phyloP scores from a whole-genome alignment of 2,797 vertebrate species.

The Anolis apletophallus region DNA sequence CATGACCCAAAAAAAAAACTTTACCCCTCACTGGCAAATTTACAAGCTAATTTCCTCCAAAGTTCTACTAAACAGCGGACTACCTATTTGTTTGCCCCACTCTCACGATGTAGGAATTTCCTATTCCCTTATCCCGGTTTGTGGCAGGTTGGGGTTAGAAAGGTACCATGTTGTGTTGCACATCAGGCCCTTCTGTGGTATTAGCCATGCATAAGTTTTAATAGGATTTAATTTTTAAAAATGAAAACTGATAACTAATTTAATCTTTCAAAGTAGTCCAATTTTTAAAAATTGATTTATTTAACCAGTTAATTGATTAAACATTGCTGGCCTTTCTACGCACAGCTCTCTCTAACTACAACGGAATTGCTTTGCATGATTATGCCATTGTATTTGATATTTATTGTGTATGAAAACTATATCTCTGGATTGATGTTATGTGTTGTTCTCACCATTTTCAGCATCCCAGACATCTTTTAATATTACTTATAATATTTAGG shows the following conservation, averaged over 20 bases:
- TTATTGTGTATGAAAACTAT: no score
- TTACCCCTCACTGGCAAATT: background rate
- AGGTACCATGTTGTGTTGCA: background rate
- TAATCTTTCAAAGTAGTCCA: background rate
- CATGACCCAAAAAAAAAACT: no score
- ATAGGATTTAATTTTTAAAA: background rate
- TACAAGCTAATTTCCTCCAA: background rate
- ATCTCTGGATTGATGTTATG: no score
- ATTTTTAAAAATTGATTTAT: background rate
- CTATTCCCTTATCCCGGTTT: background rate
- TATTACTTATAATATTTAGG: no score
- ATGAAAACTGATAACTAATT: background rate
- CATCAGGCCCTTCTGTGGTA: background rate
- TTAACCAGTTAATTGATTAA: no score
- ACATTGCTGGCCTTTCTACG: background rate
- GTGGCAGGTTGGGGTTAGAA: background rate
- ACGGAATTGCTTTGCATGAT: no score
- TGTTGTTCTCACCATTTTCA: no score
- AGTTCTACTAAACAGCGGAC: accelerated
- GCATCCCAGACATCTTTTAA: no score
- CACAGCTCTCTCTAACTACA: no score
- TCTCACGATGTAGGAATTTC: background rate
- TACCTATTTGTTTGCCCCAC: background rate
- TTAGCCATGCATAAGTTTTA: background rate
- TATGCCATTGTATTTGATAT: no score